phyloP scores from a whole-genome alignment of 2,888 invertebrate species.

The Lutraria lutraria region DNA sequence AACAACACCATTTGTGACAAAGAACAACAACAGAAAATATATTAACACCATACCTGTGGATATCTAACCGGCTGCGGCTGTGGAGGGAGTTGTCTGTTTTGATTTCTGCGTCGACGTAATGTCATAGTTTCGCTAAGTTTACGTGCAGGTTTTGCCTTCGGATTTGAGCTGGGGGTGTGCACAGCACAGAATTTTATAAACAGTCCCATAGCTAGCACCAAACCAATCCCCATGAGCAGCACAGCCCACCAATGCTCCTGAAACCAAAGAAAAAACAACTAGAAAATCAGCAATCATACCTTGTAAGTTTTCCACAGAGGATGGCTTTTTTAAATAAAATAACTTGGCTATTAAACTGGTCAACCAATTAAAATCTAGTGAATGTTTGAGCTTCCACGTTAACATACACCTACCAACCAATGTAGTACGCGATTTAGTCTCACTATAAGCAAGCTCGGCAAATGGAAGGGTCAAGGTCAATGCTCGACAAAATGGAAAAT shows the following conservation, averaged over 20 bases:
- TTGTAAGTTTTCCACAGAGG: no score
- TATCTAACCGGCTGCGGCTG: slow-evolving; percentile 62
- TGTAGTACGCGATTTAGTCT: no score
- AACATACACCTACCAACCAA: no score
- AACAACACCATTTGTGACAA: not conserved
- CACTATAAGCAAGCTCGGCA: no score
- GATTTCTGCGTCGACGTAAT: slow-evolving; percentile 71
- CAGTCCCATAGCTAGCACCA: slow-evolving; percentile 97
- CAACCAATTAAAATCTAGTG: no score
- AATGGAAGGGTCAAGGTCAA: no score
- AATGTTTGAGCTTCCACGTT: no score
- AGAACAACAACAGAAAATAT: not conserved
- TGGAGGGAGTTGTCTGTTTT: slow-evolving; percentile 56
- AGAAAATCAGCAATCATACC: not conserved
- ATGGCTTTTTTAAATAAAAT: no score
- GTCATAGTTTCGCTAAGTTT: slow-evolving; percentile 91
- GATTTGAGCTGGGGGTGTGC: slow-evolving; percentile 99
- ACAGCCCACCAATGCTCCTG: slow-evolving; percentile 89
- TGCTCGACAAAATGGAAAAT: no score
- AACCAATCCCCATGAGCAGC: slow-evolving; percentile 95
- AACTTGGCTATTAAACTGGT: no score
- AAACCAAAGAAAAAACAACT: slow-evolving; percentile 22
- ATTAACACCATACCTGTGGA: slow-evolving; percentile 57
- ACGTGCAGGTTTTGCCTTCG: slow-evolving; percentile 97
- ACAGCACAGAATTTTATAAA: slow-evolving; percentile 99